These are phyloP conservation scores for Hydrotaea cyrtoneurina DNA, from an alignment of 2,888 invertebrate species.

Conservation along the genomic window DNA sequence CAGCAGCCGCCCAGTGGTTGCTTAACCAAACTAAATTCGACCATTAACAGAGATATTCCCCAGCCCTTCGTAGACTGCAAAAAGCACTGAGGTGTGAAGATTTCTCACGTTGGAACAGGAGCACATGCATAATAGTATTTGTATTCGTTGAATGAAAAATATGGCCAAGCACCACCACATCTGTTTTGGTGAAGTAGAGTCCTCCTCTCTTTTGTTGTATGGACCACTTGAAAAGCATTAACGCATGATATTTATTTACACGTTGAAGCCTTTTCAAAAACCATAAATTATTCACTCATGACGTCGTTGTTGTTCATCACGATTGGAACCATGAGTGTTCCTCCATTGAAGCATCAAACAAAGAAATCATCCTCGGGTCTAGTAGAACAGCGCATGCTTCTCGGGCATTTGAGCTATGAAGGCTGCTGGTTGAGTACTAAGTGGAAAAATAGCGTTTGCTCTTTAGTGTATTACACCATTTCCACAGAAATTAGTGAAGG, in stretches of 20 bases:
- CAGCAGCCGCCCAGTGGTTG: not conserved
- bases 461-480: conserved; percentile 3
- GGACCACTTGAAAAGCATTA: not conserved
- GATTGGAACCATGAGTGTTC: not conserved
- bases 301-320: not conserved
- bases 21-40: no score
- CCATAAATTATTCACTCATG: conserved; percentile 19
- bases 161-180: not conserved
- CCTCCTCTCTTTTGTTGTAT: not conserved
- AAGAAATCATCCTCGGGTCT: not conserved
- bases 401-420: not conserved
- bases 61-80: not conserved
- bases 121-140: not conserved
- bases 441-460: not conserved
- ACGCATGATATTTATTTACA: not conserved
- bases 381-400: conserved; percentile 10
- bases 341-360: not conserved
- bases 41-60: no score
- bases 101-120: not conserved
- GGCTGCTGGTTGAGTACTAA: not conserved
- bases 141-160: not conserved
- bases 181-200: not conserved
- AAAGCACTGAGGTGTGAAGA: conserved; percentile 27
- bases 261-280: not conserved
- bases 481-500: not conserved